Evolutionary conservation across 2,113 vertebrate species (phyloP), one percentile per base, ranked within the genome.

Genomic region (Riparia riparia): DNA sequence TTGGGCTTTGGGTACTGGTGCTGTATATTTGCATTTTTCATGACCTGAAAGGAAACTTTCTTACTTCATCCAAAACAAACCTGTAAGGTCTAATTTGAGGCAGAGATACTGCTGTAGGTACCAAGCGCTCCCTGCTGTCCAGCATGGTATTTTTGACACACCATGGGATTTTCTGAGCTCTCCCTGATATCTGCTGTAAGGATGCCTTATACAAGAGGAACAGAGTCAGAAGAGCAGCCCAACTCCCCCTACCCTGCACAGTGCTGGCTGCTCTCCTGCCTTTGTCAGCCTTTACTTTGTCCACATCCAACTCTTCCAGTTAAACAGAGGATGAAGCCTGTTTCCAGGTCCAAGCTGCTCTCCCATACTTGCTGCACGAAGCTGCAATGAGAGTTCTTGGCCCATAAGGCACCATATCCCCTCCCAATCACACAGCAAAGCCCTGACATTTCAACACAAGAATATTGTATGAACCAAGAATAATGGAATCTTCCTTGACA

Each of bases 241-340:
- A 69, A 1, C 26, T 61, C 26, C 47, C 84, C 39, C 29, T 44
- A 32, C 34, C 50, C 25, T 44, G 28, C 41, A 79, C 28, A 53
- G n/a, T 4, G 15, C 39, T 84, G 19, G 26, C 39, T 3, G 2
- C 26, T 72, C 14, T 57, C 34, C 32, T 31, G 6, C 0, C 0
- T 39, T 81, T 57, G 22, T 66, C 60, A 82, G 73, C 10, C 32
- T 71, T 85, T 37, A 54, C 22, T 65, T 42, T 51, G 31, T 41
- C 26, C n/a, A 92, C 32, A 63, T 42, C 32, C 51, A 85, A 25
- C 32, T 21, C 10, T 32, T 42, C 65, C 78, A 82, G 24, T 45
- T 47, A 66, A 82, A 47, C 29, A 76, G 61, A 84, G 20, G 28
- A 9, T 42, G 39, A 15, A 85, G 56, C 20, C 56, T n/a, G 12